Percentiles rank a stretch among this genome's conserved stretches.
These are phyloP conservation scores for Echinometra lucunter DNA, from an alignment of 53 echinoderm and acorn worm genomes.

Conservation along the genomic window DNA sequence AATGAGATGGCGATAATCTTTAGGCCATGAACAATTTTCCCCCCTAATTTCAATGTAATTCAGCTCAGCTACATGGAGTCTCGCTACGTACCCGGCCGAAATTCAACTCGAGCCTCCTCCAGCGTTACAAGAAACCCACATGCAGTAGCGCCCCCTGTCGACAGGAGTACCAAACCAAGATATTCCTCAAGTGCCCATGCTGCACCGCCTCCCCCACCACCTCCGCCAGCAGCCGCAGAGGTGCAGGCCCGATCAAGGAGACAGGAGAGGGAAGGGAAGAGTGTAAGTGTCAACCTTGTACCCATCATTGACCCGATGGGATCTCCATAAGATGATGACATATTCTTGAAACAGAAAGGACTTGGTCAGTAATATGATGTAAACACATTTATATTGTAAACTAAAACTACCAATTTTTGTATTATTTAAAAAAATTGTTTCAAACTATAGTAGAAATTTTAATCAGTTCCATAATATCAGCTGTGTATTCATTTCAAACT, in stretches of 20 bases:
- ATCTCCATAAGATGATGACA: not conserved
- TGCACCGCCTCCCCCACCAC: slow-evolving; percentile 31
- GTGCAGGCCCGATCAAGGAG: not conserved
- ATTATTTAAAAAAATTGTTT: too few relatives aligned
- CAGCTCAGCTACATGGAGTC: slow-evolving; percentile 43
- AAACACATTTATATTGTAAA: too few relatives aligned
- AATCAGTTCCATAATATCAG: too few relatives aligned
- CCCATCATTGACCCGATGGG: slow-evolving; percentile 20
- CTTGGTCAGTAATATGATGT: too few relatives aligned
- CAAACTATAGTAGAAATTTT: too few relatives aligned
- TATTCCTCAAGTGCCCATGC: not conserved
- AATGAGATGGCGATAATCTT: too few relatives aligned
- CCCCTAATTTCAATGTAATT: not conserved
- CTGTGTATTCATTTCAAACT: too few relatives aligned
- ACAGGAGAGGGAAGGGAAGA: not conserved
- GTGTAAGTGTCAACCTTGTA: slow-evolving; percentile 41
- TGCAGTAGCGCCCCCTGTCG: slow-evolving; percentile 56
- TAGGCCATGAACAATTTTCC: too few relatives aligned
- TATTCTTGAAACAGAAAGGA: not conserved
- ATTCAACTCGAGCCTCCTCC: slow-evolving; percentile 11
- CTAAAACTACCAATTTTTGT: too few relatives aligned
- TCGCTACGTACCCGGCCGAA: not conserved
- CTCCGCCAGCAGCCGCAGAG: not conserved
- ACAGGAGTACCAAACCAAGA: slow-evolving; percentile 42
- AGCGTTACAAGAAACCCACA: slow-evolving; percentile 50